Evolutionary conservation across 2,888 invertebrate genomes (phyloP).

Genomic region (Plagodis pulveraria): DNA sequence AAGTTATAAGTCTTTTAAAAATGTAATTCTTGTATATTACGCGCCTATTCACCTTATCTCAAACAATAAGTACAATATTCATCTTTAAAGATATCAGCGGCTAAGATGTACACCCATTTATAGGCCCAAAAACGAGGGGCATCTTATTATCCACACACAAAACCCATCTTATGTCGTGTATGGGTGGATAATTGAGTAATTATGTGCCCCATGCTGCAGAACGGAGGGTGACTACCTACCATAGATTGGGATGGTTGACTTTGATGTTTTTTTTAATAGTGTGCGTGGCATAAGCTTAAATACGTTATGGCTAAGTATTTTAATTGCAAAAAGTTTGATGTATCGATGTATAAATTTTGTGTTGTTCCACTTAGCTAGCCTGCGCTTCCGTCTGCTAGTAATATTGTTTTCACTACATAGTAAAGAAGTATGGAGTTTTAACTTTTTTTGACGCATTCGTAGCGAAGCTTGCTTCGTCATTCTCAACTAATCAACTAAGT

Average conservation of each 20-base stretch:
- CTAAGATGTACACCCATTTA: not conserved
- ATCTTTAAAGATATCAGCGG: too few relatives aligned
- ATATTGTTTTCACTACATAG: too few relatives aligned
- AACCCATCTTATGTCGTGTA: slow-evolving; percentile 3
- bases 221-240: slow-evolving; percentile 5
- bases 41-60: not conserved
- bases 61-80: too few relatives aligned
- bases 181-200: slow-evolving; percentile 5
- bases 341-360: not conserved
- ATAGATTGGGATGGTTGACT: slow-evolving; percentile 23
- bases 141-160: slow-evolving; percentile 2
- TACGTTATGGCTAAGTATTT: not conserved
- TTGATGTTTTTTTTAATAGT: slow-evolving; percentile 19
- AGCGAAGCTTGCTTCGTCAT: too few relatives aligned
- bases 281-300: not conserved
- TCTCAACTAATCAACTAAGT: too few relatives aligned
- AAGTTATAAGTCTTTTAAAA: too few relatives aligned
- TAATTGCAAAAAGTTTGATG: not conserved
- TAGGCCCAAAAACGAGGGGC: not conserved
- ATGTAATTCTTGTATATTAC: too few relatives aligned
- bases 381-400: too few relatives aligned
- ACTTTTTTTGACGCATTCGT: too few relatives aligned
- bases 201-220: slow-evolving; percentile 4
- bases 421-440: too few relatives aligned
- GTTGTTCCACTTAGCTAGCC: too few relatives aligned